Evolutionary conservation across 2,888 invertebrate species (phyloP).

Genomic region (Aquatica leii): DNA sequence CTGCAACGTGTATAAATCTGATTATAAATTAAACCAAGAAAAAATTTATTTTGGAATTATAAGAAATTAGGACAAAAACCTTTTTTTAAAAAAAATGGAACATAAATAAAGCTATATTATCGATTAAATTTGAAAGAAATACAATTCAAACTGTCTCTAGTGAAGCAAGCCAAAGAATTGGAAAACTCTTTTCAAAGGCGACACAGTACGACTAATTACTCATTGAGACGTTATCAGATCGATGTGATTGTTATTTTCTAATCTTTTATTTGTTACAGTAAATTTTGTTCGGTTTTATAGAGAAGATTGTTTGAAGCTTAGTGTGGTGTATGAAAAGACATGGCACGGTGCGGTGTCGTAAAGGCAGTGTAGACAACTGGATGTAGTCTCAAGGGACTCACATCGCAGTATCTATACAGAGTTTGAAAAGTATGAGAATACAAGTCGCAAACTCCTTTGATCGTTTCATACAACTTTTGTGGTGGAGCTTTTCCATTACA

Average conservation of each 20-base stretch:
- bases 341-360: constrained; percentile 18
- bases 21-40: no score
- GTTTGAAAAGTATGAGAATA: constrained; percentile 22
- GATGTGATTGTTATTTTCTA: constrained; percentile 1
- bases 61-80: no score
- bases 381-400: constrained; percentile 20
- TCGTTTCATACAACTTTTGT: constrained; percentile 20
- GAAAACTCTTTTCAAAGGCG: constrained; percentile 1
- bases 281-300: background rate
- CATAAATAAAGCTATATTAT: background rate
- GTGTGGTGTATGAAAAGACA: constrained; percentile 18
- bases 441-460: constrained; percentile 26
- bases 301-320: background rate
- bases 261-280: background rate
- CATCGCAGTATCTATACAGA: constrained; percentile 19
- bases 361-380: constrained; percentile 30
- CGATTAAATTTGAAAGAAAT: background rate
- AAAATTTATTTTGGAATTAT: no score
- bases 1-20: no score
- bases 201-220: constrained; percentile 3
- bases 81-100: no score
- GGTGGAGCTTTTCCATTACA: constrained; percentile 16
- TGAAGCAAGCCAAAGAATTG: background rate
- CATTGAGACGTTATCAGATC: constrained; percentile 6
- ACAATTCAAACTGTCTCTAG: background rate